Conservation (phyloP, 2,888 invertebrate species). For the Melanotus villosus region DNA sequence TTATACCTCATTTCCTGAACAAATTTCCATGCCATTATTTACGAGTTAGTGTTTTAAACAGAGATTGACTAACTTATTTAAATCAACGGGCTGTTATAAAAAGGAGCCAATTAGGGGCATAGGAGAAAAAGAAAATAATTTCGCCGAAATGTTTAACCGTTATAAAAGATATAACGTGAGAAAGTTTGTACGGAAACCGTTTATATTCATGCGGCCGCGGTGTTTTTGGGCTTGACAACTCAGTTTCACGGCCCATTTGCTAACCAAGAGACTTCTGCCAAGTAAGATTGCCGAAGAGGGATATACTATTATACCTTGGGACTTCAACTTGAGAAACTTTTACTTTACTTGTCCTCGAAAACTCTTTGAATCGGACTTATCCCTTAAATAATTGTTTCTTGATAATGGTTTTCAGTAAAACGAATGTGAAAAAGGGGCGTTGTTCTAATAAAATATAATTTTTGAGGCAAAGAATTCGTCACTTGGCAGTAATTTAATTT, state of each 20-base stretch:
- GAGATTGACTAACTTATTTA: conserved; percentile 3
- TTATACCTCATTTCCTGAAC: neutral
- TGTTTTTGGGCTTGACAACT: conserved; percentile 28
- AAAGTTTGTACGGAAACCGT: conserved; percentile 28
- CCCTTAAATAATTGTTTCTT: too few species aligned
- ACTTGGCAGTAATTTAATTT: too few species aligned
- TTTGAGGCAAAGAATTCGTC: too few species aligned
- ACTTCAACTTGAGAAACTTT: neutral
- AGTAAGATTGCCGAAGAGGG: conserved; percentile 23
- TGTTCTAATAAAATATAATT: too few species aligned
- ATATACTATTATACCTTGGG: conserved; percentile 7
- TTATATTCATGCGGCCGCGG: conserved; percentile 33
- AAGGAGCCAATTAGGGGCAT: conserved; percentile 14
- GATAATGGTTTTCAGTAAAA: too few species aligned
- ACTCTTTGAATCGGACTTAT: neutral
- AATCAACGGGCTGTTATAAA: conserved; percentile 6
- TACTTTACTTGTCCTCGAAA: neutral
- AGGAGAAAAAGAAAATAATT: conserved; percentile 24
- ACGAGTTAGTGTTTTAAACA: neutral
- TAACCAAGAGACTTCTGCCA: conserved; percentile 30
- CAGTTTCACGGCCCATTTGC: conserved; percentile 28
- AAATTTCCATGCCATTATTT: neutral
- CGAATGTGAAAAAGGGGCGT: too few species aligned
- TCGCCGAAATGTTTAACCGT: conserved; percentile 8
- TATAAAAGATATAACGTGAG: conserved; percentile 19